These are phyloP conservation scores for Brevimyrus niger DNA, from an alignment of 2,113 vertebrate species.

Conservation along the genomic window DNA sequence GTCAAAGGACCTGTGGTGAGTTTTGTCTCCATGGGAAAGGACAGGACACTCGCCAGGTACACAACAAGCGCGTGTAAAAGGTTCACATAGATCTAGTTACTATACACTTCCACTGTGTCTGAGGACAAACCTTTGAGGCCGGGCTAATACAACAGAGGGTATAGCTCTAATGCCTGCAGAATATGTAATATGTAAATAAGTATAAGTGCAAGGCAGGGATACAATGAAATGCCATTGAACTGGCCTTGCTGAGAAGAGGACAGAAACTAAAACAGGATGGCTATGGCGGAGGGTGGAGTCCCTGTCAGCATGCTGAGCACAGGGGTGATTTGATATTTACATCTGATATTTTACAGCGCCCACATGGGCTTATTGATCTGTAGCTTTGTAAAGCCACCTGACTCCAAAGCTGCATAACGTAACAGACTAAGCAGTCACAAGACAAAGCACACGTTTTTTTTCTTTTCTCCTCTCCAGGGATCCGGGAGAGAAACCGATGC, in stretches of 20 bases:
- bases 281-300: neutral
- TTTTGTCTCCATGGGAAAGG: neutral
- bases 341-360: neutral
- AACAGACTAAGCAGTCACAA: neutral
- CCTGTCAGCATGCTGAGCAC: neutral
- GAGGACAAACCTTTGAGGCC: neutral
- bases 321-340: neutral
- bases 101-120: neutral
- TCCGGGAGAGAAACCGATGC: neutral
- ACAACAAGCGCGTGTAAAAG: neutral
- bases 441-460: neutral
- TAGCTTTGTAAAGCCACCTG: neutral
- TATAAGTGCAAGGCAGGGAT: neutral
- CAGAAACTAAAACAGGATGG: neutral
- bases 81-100: neutral
- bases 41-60: neutral
- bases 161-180: neutral
- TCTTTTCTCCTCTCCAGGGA: neutral
- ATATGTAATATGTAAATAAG: neutral
- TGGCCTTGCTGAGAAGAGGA: neutral
- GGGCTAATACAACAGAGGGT: neutral
- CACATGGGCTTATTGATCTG: neutral
- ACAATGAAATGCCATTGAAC: neutral
- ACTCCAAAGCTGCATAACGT: neutral
- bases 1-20: neutral